Conservation (phyloP, 1,140 invertebrate genomes). For the Lerema accius region DNA sequence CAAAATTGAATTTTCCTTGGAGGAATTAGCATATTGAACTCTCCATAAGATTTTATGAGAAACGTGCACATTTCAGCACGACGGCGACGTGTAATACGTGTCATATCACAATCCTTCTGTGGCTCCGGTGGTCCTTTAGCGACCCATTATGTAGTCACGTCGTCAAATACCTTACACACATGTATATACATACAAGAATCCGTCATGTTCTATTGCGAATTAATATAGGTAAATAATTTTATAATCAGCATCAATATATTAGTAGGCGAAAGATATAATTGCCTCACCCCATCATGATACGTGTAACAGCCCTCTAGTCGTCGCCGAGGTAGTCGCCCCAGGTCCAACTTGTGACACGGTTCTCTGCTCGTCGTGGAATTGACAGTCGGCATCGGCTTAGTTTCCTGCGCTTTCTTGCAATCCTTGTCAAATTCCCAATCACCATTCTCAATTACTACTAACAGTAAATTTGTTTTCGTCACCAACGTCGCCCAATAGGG, state of each 20-base stretch:
- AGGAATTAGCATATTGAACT: no score
- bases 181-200: no score
- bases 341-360: slow-evolving; percentile 89
- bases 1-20: no score
- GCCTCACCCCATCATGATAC: slow-evolving; percentile 85
- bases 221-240: no score
- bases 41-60: background rate
- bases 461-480: slow-evolving; percentile 88
- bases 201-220: no score
- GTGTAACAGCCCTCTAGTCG: slow-evolving; percentile 89
- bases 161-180: no score
- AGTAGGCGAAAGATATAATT: background rate
- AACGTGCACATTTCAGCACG: background rate
- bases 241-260: no score
- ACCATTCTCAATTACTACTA: slow-evolving; percentile 88
- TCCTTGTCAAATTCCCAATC: slow-evolving; percentile 51
- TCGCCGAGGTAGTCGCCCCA: slow-evolving; percentile 86
- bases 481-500: slow-evolving; percentile 87
- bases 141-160: no score
- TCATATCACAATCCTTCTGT: slow-evolving; percentile 8
- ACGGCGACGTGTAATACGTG: no score
- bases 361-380: slow-evolving; percentile 75
- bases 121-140: no score
- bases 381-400: slow-evolving; percentile 66
- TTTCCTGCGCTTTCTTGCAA: slow-evolving; percentile 63